These are phyloP conservation scores for Clistopyga incitator DNA, from an alignment of 2,888 invertebrate genomes.

Conservation along the genomic window DNA sequence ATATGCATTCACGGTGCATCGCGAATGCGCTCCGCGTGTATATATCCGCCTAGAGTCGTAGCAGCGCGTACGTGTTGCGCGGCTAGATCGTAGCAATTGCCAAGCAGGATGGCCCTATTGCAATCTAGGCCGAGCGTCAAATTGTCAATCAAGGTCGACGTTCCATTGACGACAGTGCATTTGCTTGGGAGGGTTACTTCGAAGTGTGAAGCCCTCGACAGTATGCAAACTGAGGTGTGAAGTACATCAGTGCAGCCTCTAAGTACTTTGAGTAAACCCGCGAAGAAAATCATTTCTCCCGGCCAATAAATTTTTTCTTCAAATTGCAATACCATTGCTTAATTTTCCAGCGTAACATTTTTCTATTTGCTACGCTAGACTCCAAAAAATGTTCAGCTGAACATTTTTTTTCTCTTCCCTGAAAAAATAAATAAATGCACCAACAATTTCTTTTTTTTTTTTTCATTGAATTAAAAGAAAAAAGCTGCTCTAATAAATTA, in stretches of 20 bases:
- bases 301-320: no score
- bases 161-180: slow-evolving; percentile 62
- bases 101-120: slow-evolving; percentile 78
- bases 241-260: neutral
- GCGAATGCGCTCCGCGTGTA: slow-evolving; percentile 4
- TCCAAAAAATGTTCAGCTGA: no score
- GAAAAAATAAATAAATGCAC: no score
- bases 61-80: slow-evolving; percentile 1
- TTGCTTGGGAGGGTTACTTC: neutral
- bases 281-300: no score
- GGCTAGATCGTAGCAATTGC: slow-evolving; percentile 68
- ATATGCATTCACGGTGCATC: slow-evolving; percentile 46
- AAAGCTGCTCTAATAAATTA: no score
- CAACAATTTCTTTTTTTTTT: no score
- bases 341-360: no score
- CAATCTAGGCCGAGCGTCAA: slow-evolving; percentile 75
- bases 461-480: no score
- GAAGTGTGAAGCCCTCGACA: neutral
- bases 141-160: slow-evolving; percentile 74
- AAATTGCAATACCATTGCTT: no score
- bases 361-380: no score
- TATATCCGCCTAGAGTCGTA: neutral
- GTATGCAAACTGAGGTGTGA: neutral
- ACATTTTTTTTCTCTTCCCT: no score
- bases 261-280: neutral